Base-by-base conservation (phyloP, 2,797 vertebrate species). In the Ctenochaetus hawaiiensis region DNA sequence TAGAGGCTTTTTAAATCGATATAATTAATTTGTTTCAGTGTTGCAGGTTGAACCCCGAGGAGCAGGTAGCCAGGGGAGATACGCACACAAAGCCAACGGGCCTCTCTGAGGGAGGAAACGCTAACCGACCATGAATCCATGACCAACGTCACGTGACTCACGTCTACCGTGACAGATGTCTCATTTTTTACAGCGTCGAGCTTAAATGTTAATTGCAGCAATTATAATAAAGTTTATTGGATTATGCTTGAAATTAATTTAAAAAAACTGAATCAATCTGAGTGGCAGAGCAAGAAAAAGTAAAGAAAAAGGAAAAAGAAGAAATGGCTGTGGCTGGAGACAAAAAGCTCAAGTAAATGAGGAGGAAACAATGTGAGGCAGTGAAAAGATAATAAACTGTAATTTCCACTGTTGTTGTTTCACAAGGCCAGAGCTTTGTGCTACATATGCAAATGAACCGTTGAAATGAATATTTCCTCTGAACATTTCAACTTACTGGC, bases 221-320 rank as follows among this genome's bases (percentile, higher is more conserved):
- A 89, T 93, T 87, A 92, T 86, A 91, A 90, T 93, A 84, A 91
- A 70, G 78, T 91, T 92, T 91, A 94, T 92, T 92, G 89, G 89
- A 93, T 93, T 91, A 93, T 49, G 80, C 84, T 89, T 91, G 84
- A 89, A 92, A 94, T 34, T 41, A 41, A 41, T 41, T 89, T 67
- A 82, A 88, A 86, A 87, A 88, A 89, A 65, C 66, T 12, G 63
- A 89, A 88, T 90, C 79, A 88, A 89, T 91, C 53, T 71, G 82
- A 88, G 82, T 51, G 76, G 79, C 82, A 72, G 79, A 67, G 78
- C 11, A 18, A 63, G 23, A 23, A 8, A 30, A 16, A 45, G 41
- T 26, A 34, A 26, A 30, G 14, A 3, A 30, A 39, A 76, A 65
- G 45, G 26, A 8, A 34, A 20, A 39, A 17, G 11, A 44, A 26